Conservation (phyloP, 1,140 invertebrate genomes). For the Venturia canescens region DNA sequence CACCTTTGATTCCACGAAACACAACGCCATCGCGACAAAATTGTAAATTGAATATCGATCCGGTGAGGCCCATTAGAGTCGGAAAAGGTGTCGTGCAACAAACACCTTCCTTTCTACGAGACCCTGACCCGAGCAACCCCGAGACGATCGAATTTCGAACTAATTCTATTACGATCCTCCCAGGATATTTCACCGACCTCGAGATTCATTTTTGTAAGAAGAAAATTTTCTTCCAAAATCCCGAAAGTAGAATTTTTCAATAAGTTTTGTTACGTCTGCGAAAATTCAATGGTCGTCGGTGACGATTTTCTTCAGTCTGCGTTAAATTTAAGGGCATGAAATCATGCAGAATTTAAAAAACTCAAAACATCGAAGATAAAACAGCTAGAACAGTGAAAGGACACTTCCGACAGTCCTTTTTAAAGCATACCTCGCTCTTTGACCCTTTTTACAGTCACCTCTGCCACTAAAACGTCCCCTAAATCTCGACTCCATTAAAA, state of each 20-base stretch:
- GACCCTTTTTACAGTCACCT: background rate
- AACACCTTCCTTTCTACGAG: background rate
- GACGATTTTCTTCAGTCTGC: too few species aligned
- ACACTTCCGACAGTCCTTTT: background rate
- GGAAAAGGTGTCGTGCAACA: constrained; percentile 16
- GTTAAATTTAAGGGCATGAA: too few species aligned
- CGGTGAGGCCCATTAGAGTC: background rate
- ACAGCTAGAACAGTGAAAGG: background rate
- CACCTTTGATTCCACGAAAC: constrained; percentile 64
- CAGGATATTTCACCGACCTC: background rate
- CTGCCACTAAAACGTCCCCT: background rate
- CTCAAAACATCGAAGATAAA: background rate
- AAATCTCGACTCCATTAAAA: background rate
- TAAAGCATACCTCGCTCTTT: background rate
- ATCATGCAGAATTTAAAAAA: too few species aligned
- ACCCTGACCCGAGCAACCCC: background rate
- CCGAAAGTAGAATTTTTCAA: background rate
- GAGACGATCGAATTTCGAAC: background rate
- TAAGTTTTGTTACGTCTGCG: too few species aligned
- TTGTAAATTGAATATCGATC: constrained; percentile 76
- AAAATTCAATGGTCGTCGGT: too few species aligned
- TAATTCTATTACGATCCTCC: background rate
- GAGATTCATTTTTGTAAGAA: background rate
- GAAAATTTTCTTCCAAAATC: background rate
- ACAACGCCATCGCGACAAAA: constrained; percentile 71